A percentile compares a stretch with the other conserved stretches of the same genome.
Evolutionary conservation across 2,888 invertebrate species (phyloP).

Genomic region (Teinopalpus imperialis): DNA sequence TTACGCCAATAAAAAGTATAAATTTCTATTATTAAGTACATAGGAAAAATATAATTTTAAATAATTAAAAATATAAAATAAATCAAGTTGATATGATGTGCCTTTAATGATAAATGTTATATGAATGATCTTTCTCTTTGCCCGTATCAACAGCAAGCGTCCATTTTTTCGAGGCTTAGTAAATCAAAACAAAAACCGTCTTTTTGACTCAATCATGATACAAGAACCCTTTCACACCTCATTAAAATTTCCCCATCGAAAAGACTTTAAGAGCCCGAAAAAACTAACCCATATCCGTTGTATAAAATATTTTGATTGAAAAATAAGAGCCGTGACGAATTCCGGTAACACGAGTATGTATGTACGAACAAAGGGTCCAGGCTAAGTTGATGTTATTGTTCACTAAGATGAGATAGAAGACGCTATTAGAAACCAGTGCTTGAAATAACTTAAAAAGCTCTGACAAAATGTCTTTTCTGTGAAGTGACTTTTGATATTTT

Average conservation of each 20-base stretch:
- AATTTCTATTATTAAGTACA: too few relatives aligned
- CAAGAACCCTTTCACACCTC: constrained; percentile 73
- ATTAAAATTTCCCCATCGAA: constrained; percentile 65
- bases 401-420: constrained; percentile 14
- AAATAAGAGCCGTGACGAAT: constrained; percentile 75
- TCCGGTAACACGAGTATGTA: constrained; percentile 42
- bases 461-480: background rate
- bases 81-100: background rate
- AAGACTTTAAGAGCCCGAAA: constrained; percentile 43
- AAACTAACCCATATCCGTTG: constrained; percentile 61
- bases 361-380: constrained; percentile 14
- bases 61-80: background rate
- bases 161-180: too few relatives aligned
- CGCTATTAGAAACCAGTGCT: constrained; percentile 1
- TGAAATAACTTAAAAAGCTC: background rate
- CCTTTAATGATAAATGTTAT: background rate
- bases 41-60: too few relatives aligned
- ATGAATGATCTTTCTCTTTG: background rate
- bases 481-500: too few relatives aligned
- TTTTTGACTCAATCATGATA: constrained; percentile 65
- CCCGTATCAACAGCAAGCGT: constrained; percentile 6
- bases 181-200: constrained; percentile 48
- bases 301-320: constrained; percentile 75
- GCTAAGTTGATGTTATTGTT: constrained; percentile 36
- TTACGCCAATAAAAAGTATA: too few relatives aligned